Percentiles rank a stretch among this genome's conserved stretches.
Conservation (phyloP, 2,113 vertebrate species). For the Scytalopus superciliaris region DNA sequence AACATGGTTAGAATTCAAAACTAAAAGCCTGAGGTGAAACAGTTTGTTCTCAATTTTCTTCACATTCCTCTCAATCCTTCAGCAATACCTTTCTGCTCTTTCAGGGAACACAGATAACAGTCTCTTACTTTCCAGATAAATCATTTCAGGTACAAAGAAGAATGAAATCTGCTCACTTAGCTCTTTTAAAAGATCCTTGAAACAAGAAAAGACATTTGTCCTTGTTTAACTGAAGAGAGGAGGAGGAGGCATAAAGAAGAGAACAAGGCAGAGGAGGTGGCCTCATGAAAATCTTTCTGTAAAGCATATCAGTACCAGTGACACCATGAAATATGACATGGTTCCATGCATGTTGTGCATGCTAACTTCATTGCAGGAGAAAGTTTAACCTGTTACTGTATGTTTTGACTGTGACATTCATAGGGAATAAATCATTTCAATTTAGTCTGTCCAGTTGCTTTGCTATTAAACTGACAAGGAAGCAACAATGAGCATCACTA, state of each 20-base stretch:
- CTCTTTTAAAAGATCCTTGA: neutral
- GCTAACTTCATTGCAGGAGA: conserved; percentile 16
- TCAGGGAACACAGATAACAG: neutral
- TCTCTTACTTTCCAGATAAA: neutral
- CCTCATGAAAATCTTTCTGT: neutral
- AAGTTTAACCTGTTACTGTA: conserved; percentile 27
- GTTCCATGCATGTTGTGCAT: neutral
- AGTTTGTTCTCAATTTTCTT: neutral
- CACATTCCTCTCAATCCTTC: neutral
- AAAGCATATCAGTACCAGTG: neutral
- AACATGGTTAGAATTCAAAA: neutral
- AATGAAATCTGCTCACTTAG: neutral
- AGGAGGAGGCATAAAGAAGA: neutral
- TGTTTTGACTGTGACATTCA: conserved; percentile 54
- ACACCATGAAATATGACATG: neutral
- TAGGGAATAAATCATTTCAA: conserved; percentile 67
- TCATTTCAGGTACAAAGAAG: neutral
- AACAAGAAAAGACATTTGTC: neutral
- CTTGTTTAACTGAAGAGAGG: neutral
- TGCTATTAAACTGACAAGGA: conserved; percentile 75
- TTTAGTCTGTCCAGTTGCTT: conserved; percentile 67
- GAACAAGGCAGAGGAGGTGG: neutral
- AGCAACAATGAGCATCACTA: conserved; percentile 51
- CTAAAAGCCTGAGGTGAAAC: neutral
- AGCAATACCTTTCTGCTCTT: neutral